phyloP scores from a whole-genome alignment of 2,797 vertebrate genomes.

The Eulemur coronatus region DNA sequence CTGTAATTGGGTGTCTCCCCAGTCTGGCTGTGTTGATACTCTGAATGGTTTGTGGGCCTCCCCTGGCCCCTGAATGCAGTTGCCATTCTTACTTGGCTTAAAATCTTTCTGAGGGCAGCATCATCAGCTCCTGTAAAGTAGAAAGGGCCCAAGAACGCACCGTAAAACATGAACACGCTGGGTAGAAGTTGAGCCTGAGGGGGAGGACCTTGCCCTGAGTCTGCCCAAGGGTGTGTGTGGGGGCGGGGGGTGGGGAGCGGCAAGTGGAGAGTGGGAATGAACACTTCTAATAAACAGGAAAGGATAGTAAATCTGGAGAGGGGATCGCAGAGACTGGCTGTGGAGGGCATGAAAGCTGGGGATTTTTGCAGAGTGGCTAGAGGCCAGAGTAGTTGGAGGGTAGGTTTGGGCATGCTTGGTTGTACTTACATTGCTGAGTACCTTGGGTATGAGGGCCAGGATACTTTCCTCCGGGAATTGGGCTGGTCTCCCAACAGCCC shows the following conservation, averaged over 20 bases:
- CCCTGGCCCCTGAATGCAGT: neutral
- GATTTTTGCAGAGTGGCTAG: neutral
- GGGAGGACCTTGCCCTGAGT: neutral
- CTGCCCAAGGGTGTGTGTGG: neutral
- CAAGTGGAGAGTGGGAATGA: neutral
- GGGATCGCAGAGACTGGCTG: neutral
- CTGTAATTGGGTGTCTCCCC: neutral
- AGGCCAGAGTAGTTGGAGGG: neutral
- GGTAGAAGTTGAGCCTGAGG: neutral
- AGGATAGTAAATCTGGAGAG: neutral
- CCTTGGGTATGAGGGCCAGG: neutral
- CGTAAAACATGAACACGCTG: neutral
- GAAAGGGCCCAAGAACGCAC: neutral
- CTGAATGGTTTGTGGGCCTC: neutral
- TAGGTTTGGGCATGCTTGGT: neutral
- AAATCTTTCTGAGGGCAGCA: neutral
- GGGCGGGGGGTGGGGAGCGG: neutral
- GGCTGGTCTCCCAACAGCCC: neutral
- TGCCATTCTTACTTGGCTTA: neutral
- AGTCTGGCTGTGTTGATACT: neutral
- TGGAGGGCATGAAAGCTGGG: neutral
- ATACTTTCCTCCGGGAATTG: neutral
- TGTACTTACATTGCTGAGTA: neutral
- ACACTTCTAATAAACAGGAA: neutral
- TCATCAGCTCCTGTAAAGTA: neutral